Base-by-base conservation (phyloP, 1,140 invertebrate genomes). In the Harpegnathos saltator region DNA sequence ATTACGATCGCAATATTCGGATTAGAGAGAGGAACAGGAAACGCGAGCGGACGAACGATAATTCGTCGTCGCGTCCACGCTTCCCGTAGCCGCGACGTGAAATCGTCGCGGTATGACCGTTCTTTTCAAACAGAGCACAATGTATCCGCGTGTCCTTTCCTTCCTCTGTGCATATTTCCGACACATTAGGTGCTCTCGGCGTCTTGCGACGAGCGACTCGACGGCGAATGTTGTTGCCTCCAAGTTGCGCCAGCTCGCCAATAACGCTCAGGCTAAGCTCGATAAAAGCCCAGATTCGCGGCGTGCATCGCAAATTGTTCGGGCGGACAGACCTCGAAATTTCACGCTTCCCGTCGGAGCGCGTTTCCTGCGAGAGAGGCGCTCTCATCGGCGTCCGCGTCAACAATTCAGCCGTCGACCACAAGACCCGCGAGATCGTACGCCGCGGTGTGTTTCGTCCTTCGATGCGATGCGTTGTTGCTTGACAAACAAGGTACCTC, bases 1-100 rank as follows among this genome's bases (percentile, higher is more conserved):
- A 82, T 82, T 82, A 74, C 48, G 69, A 61, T 59, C n/a, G 68
- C 15, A 82, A 82, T 82, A 82, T 62, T 52, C 68, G n/a, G 9
- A 80, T 61, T 17, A 33, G 59, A 22, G 56, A 5, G 29, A 14
- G 38, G 7, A 9, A 44, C 0, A 9, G 38, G 38, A 44, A 33
- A 5, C 5, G 29, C 29, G 38, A 3, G 38, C 38, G 38, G 7
- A 12, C 71, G n/a, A 17, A 29, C 19, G 75, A n/a, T 19, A 33
- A 11, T 59, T 63, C 26, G 29, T 12, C 15, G 12, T 56, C 50
- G n/a, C n/a, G 29, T 7, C 50, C 22, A 52, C 44, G 5, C 15
- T 54, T 66, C n/a, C 26, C 61, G 44, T 22, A 52, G 15, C 3
- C 15, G 14, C 54, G 12, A 62, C 38, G 3, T 44, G 4, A 44